Evolutionary conservation across 1,140 invertebrate genomes (phyloP), one percentile per base, ranked within the genome.

Genomic region (Drosophila tani): DNA sequence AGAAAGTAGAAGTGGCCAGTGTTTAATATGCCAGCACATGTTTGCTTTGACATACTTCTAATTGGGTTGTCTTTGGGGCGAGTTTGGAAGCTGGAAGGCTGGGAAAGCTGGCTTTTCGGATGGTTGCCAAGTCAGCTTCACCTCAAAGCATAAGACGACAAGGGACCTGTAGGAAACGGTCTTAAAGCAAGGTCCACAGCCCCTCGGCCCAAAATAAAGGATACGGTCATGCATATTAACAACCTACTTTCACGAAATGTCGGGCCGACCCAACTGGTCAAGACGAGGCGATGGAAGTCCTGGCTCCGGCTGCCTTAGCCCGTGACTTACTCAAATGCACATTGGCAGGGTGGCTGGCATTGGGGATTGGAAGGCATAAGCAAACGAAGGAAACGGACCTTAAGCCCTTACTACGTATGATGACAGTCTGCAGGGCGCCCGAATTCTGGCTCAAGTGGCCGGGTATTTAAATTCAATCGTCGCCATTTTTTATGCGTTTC

Each of bases 151-250:
- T 3, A 15, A 40, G 45, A 41, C 58, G 35, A 27, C 12, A 12
- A 14, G 15, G 38, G 24, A 21, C 19, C 24, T 50, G 40, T 0
- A 67, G 27, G 62, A 8, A 38, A 15, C 29, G 38, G 17, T 12
- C 32, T 57, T 56, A 17, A 8, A 8, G n/a, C 8, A 24, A 17
- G 64, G 47, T 9, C 19, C 29, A 40, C 3, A 5, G 19, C 32
- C 21, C 63, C 43, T 35, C 43, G 53, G 46, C 40, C 58, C 68
- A 55, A 82, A 75, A 57, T 58, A 46, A 47, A 74, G 88, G 83
- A 88, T 82, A 80, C 68, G 81, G 88, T 70, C 88, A 88, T 85
- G 88, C 88, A 91, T 91, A 91, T 91, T 91, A 91, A 91, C 79
- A 91, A 82, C 84, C 83, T 85, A 91, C 83, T 91, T 91, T 85